Conservation (phyloP, 2,888 invertebrate genomes). For the Andrena flavipes region DNA sequence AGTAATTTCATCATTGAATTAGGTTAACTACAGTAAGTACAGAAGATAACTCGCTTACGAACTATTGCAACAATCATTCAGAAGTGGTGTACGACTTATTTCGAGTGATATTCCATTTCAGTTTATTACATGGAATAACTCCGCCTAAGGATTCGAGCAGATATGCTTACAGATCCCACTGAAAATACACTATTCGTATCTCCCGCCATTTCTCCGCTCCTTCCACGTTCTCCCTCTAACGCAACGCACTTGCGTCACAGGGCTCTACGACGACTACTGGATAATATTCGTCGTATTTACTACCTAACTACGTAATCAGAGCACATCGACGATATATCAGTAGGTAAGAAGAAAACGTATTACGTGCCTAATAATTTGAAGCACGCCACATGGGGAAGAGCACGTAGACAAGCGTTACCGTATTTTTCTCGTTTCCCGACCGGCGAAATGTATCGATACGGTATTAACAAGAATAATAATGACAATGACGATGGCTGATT, state of each 20-base stretch:
- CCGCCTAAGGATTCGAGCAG: background rate
- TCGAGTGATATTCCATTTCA: background rate
- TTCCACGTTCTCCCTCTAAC: conserved; percentile 31
- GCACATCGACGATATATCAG: conserved; percentile 12
- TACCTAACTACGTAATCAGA: conserved; percentile 32
- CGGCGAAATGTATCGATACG: background rate
- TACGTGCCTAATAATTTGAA: background rate
- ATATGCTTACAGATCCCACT: background rate
- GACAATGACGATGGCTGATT: conserved; percentile 11
- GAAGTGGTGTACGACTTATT: background rate
- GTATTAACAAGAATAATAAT: background rate
- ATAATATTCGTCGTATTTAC: conserved; percentile 40
- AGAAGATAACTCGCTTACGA: background rate
- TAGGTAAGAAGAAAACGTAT: background rate
- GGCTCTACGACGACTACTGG: conserved; percentile 11
- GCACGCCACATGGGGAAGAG: background rate
- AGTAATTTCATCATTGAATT: background rate
- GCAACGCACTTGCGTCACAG: conserved; percentile 30
- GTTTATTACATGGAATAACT: background rate
- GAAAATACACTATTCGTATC: conserved; percentile 13
- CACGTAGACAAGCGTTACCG: conserved; percentile 2
- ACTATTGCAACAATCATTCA: background rate
- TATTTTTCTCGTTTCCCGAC: background rate
- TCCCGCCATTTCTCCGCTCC: conserved; percentile 55
- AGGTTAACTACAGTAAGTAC: background rate